Evolutionary conservation across 1,140 invertebrate genomes (phyloP), one percentile per base, ranked within the genome.

Genomic region (Pachypsylla venusta): DNA sequence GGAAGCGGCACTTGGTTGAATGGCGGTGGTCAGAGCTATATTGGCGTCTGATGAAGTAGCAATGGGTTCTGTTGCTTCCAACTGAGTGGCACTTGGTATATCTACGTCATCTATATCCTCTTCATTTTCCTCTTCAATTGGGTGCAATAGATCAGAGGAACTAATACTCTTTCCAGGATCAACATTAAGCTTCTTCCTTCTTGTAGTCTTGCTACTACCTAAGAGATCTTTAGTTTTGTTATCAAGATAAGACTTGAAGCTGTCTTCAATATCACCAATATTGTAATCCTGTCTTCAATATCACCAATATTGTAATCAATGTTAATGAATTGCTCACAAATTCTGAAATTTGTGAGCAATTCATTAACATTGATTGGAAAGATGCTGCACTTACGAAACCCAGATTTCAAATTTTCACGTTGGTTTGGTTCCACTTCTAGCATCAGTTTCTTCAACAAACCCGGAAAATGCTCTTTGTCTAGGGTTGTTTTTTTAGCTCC

Each of bases 391-490:
- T n/a, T 42, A 54, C 39, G 48, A 39, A 60, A 63, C 25, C 40
- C 54, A 63, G 22, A 25, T 40, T 39, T 57, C 57, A 62, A 30
- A 26, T 60, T 60, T 60, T 64, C 7, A 1, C 25, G n/a, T 54
- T 62, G 56, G 20, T 55, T 42, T 20, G 62, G 28, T 55, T 59
- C 60, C 39, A 64, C 65, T 39, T 64, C 53, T 25, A 64, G 61
- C 19, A 57, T 42, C 16, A 64, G 39, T 53, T 57, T 63, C 35
- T 65, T 66, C 30, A 66, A 55, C 22, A 65, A 60, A 30, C 42
- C 27, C 16, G 67, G 66, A 62, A 67, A 69, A n/a, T 35, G 60
- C 30, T 62, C 55, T 58, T 70, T 69, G 24, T 61, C 58, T 22
- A 64, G 48, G n/a, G 56, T 48, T 25, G 56, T 22, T 56, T 60